Evolutionary conservation across 1,140 invertebrate species (phyloP), one percentile per base, ranked within the genome.

Genomic region (Ceratina japonica): DNA sequence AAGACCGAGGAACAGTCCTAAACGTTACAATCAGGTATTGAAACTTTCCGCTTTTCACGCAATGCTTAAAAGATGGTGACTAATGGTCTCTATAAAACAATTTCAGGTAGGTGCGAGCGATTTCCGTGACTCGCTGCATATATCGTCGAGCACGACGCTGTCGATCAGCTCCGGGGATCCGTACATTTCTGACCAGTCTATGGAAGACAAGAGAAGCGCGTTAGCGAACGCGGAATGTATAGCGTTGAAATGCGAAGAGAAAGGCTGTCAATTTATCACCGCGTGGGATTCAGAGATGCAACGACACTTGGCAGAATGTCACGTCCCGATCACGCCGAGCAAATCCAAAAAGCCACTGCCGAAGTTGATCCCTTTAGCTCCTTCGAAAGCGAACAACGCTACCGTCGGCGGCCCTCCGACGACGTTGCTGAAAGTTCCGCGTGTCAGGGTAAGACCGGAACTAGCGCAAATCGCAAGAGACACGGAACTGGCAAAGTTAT

Each of bases 231-330:
- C 89, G 0, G 91, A 91, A 18, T 92, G 91, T 68, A 92, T 92
- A 66, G 90, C 91, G 3, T 62, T 91, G 8, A 91, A 91, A 49
- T 92, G 91, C 44, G 90, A 91, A n/a, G 91, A 92, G 56, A 91
- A 91, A 73, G 91, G 91, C 8, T 94, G 94, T 74, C 89, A 91
- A 71, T 94, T 93, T 76, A 92, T 93, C 73, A 93, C 93, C 8
- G 91, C 93, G 4, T 94, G 93, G 91, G 91, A 93, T 65, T 93
- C 91, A 27, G 93, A 94, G 72, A 90, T 94, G 88, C 89, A 92
- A 63, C 88, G 92, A 71, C 92, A 92, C 56, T 85, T 92, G 27
- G 85, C 89, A 8, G 91, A 92, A 58, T 85, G 77, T 56, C 93
- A 92, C 83, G 88, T 87, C 27, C 86, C 83, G 52, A 82, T 76